Evolutionary conservation across 2,113 vertebrate species (phyloP).

Genomic region (Brevimyrus niger): DNA sequence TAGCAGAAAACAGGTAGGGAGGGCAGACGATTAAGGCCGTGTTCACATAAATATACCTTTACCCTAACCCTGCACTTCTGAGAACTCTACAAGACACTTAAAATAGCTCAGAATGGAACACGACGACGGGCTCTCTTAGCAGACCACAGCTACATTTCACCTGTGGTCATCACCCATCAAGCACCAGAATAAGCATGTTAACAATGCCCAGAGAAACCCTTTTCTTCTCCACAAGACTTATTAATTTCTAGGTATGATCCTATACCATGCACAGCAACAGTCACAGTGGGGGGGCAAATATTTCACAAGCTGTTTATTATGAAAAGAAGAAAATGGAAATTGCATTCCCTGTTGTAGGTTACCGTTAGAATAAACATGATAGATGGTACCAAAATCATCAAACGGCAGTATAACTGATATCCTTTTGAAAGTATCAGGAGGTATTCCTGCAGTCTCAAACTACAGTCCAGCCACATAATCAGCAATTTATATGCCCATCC

Average conservation of each 20-base stretch:
- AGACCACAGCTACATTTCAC: conserved; percentile 22
- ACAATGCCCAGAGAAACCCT: background rate
- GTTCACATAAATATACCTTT: conserved; percentile 37
- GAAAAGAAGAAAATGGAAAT: background rate
- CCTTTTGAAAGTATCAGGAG: background rate
- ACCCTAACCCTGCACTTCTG: conserved; percentile 45
- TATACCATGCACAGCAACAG: background rate
- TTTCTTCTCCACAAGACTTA: background rate
- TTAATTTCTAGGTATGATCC: background rate
- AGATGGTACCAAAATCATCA: background rate
- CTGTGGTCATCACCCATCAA: background rate
- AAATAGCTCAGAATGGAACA: conserved; percentile 52
- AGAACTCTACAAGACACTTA: conserved; percentile 45
- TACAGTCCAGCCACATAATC: background rate
- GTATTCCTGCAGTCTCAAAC: background rate
- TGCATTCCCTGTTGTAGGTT: background rate
- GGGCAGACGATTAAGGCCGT: background rate
- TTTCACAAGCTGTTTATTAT: background rate
- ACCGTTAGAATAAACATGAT: background rate
- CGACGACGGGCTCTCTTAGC: conserved; percentile 44
- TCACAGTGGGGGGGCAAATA: background rate
- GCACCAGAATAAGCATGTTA: background rate
- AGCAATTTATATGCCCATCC: background rate
- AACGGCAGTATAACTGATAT: background rate
- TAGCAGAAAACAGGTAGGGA: background rate